Evolutionary conservation across 2,797 vertebrate species (phyloP).

Genomic region (Steatocranus sp.): DNA sequence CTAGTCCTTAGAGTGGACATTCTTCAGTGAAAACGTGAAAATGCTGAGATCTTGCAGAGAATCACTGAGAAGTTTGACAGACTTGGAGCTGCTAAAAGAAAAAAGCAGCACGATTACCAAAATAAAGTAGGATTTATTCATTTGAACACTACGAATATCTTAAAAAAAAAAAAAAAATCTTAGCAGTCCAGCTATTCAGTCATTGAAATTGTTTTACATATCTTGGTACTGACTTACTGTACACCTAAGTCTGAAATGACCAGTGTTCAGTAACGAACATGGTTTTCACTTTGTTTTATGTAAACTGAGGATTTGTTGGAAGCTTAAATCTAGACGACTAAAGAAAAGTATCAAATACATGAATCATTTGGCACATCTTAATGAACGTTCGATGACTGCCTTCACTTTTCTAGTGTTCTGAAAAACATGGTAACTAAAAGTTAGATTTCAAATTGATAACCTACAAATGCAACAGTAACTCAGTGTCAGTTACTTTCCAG

Average conservation of each 20-base stretch:
- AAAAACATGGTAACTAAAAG: neutral
- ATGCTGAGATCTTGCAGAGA: neutral
- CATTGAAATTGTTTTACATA: fast-evolving
- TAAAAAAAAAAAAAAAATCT: neutral
- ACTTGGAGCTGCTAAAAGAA: neutral
- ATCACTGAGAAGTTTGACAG: neutral
- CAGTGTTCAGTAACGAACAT: fast-evolving
- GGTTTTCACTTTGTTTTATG: neutral
- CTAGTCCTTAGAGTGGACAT: neutral
- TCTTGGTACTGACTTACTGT: neutral
- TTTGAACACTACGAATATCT: fast-evolving
- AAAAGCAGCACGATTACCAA: neutral
- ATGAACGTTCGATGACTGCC: neutral
- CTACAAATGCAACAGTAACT: neutral
- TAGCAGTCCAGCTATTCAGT: neutral
- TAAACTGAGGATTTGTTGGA: neutral
- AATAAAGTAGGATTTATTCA: neutral
- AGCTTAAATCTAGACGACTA: neutral
- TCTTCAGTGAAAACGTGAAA: fast-evolving
- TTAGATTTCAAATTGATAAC: neutral
- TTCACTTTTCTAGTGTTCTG: neutral
- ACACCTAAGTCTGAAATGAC: fast-evolving
- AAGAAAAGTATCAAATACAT: neutral
- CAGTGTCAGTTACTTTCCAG: neutral
- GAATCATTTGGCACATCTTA: neutral